Percentiles rank a stretch among this genome's conserved stretches.
phyloP scores from a whole-genome alignment of 1,140 invertebrate species.

The Ectropis grisescens region DNA sequence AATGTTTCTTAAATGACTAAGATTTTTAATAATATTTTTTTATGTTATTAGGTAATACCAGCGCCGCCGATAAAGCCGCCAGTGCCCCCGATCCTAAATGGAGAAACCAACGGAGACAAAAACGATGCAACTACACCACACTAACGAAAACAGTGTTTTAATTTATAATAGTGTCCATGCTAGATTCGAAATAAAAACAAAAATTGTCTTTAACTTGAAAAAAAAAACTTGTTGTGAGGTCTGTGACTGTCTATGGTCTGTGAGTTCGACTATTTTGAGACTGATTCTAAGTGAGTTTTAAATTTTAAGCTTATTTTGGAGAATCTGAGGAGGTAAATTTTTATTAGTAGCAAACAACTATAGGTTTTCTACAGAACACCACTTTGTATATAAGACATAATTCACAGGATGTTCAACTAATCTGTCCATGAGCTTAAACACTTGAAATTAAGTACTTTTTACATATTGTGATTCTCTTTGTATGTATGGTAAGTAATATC shows the following conservation, averaged over 20 bases:
- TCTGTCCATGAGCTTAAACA: too few relatives aligned
- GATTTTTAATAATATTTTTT: not conserved
- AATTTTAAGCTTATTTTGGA: constrained; percentile 7
- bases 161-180: constrained; percentile 6
- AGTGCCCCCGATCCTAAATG: constrained; percentile 41
- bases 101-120: constrained; percentile 42
- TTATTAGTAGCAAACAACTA: too few relatives aligned
- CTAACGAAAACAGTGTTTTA: constrained; percentile 7
- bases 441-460: too few relatives aligned
- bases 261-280: constrained; percentile 26
- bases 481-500: too few relatives aligned
- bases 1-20: too few relatives aligned
- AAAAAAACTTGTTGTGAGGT: constrained; percentile 2
- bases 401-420: too few relatives aligned
- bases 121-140: constrained; percentile 10
- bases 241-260: constrained; percentile 6
- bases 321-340: too few relatives aligned
- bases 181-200: constrained; percentile 2
- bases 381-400: too few relatives aligned
- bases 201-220: not conserved
- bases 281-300: constrained; percentile 30
- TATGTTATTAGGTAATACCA: constrained; percentile 48
- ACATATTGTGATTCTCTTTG: too few relatives aligned
- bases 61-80: constrained; percentile 49
- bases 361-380: too few relatives aligned